phyloP scores from a whole-genome alignment of 1,140 invertebrate genomes.

The Psilanteris sp. region DNA sequence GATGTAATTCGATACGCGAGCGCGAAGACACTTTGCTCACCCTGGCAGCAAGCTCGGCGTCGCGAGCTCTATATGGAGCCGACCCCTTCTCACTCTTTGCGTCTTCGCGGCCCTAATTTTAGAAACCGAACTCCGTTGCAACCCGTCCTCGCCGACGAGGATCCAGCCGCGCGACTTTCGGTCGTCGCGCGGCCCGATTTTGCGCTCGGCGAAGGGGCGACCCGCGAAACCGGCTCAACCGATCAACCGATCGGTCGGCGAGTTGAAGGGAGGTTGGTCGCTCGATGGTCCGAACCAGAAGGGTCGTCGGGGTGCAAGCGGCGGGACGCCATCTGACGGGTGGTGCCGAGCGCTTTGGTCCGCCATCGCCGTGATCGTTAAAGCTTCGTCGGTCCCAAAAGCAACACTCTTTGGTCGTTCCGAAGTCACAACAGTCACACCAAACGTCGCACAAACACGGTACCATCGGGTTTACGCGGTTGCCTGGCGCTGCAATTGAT shows the following conservation, averaged over 20 bases:
- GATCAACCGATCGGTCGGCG: too few species aligned
- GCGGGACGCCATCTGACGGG: conserved; percentile 22
- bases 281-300: conserved; percentile 13
- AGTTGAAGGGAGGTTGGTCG: not conserved
- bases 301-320: conserved; percentile 1
- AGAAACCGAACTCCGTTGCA: conserved; percentile 63
- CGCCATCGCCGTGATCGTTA: conserved; percentile 24
- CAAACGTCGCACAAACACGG: conserved; percentile 24
- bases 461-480: not conserved
- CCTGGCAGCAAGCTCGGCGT: conserved; percentile 72
- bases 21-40: conserved; percentile 73
- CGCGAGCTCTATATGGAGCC: conserved; percentile 80
- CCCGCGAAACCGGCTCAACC: too few species aligned
- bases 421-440: conserved; percentile 34
- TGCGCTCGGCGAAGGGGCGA: too few species aligned
- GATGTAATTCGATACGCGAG: conserved; percentile 76
- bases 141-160: too few species aligned
- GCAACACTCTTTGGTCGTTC: conserved; percentile 7
- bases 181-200: too few species aligned
- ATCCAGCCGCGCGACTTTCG: too few species aligned
- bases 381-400: too few species aligned
- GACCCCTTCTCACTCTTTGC: conserved; percentile 70
- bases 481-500: not conserved
- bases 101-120: conserved; percentile 76
- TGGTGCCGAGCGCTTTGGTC: conserved; percentile 6